Base-by-base conservation (phyloP, 1,140 invertebrate genomes). In the Penaeus chinensis region DNA sequence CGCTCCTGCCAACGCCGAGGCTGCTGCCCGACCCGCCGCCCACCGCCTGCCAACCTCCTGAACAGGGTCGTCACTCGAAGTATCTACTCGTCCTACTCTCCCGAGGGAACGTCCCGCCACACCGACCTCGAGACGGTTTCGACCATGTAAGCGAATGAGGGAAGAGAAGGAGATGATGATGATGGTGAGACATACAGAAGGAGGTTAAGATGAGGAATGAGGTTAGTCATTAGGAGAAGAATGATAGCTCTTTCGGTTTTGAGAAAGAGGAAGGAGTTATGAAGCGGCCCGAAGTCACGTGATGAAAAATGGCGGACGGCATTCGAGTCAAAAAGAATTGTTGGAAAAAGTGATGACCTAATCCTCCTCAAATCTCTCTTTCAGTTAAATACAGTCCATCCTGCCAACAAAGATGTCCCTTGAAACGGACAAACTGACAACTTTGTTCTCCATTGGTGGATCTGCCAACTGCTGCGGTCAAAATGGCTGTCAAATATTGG, bases 91-190 rank as follows among this genome's bases (percentile, higher is more conserved):
- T 83, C 74, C 19, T 83, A 47, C n/a, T 88, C 74, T 0, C 81
- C 81, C 10, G 86, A 88, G 42, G 71, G 62, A 18, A 83, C 86
- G 47, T 37, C 81, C 5, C 37, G 61, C 24, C 86, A 78, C 82
- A 82, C 84, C 8, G 83, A 89, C 65, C 27, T 85, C 0, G 84
- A 85, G 54, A 89, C 78, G 13, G 84, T 86, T 18, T 89, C 88
- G 20, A 65, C 54, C 22, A 85, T 89, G 60, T 89, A 89, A 54
- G 65, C 13, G 32, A 32, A 27, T 5, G 74, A 24, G 22, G 79
- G 2, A 54, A 63, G 62, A 24, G 65, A 16, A 24, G 32, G 18
- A 13, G 13, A n/a, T 20, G n/a, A n/a, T 3, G 22, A 54, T 27
- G 22, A 24, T 10, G 37, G n/a, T 82, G 79, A 19, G 66, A 24